A percentile compares a stretch with the other conserved stretches of the same genome.
These are phyloP conservation scores for Amphipoea lucens DNA, from an alignment of 2,888 invertebrate species.

Conservation along the genomic window DNA sequence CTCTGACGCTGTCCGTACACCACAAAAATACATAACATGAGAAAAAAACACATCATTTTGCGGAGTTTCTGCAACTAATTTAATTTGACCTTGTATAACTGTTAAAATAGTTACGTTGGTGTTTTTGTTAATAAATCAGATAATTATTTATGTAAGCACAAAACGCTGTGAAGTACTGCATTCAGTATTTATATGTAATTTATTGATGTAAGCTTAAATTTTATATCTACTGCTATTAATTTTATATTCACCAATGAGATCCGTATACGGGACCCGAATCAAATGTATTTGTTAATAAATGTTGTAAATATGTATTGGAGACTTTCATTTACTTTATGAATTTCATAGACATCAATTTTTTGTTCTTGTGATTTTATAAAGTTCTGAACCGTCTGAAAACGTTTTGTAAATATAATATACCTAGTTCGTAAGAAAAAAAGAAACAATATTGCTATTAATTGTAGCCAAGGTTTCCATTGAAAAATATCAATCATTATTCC, in stretches of 20 bases:
- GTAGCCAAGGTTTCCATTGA: conserved; percentile 40
- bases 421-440: conserved; percentile 13
- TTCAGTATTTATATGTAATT: conserved; percentile 59
- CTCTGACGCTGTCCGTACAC: too few relatives aligned
- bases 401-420: background rate
- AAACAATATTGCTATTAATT: background rate
- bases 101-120: conserved; percentile 9
- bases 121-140: conserved; percentile 41
- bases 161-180: conserved; percentile 52
- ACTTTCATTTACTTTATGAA: conserved; percentile 25
- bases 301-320: conserved; percentile 64
- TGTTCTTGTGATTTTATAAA: background rate
- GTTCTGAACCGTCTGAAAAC: background rate
- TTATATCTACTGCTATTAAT: conserved; percentile 51
- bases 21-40: too few relatives aligned
- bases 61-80: background rate
- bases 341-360: background rate
- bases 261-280: conserved; percentile 19
- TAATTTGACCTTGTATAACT: background rate
- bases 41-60: too few relatives aligned
- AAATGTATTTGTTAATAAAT: conserved; percentile 73
- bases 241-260: conserved; percentile 63
- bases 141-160: conserved; percentile 55
- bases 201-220: conserved; percentile 55
- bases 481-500: conserved; percentile 45